Base-by-base conservation (phyloP, 2,888 invertebrate species). In the Aphrophora alni region DNA sequence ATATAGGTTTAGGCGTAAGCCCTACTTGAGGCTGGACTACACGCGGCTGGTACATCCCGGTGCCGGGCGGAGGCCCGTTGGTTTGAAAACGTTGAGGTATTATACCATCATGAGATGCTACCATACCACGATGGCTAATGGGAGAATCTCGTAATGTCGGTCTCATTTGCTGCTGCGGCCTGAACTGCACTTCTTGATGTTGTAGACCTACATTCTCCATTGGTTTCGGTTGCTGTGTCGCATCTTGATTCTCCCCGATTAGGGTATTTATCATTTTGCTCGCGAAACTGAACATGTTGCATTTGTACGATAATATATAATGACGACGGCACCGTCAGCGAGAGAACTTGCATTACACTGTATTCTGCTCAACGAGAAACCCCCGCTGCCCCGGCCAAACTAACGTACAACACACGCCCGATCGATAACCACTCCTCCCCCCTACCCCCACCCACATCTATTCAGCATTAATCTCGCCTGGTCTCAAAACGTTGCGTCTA, bases 211-310 rank as follows among this genome's bases (percentile, higher is more conserved):
- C 59, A 8, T 59, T 59, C 10, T 59, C 59, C 59, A 59, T 59
- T 1, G 59, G 59, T 21, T 59, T 59, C 59, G 59, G 59, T 21
- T n/a, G 59, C 21, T 21, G 59, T 21, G 59, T n/a, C 59, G 59
- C 4, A 2, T 59, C 59, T 59, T 59, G 59, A 14, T 59, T 59
- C 59, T 59, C 59, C 59, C 59, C 59, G n/a, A 59, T 59, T 21
- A 59, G 59, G 59, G 59, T 59, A 21, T 59, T 59, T 59, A 59
- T 59, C 59, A 59, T 59, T 21, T 59, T 59, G 59, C 59, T 59
- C 59, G 59, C 59, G 59, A 59, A 59, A 59, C 59, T 59, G 59
- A 59, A 59, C 59, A 59, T 59, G 21, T 59, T 21, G 59, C 59
- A 59, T 59, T 21, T n/a, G 59, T 59, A 59, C 1, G n/a, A 59